Percentiles rank a stretch among this genome's conserved stretches.
Evolutionary conservation across 2,888 invertebrate genomes (phyloP).

Genomic region (Cantharis flavilabris): DNA sequence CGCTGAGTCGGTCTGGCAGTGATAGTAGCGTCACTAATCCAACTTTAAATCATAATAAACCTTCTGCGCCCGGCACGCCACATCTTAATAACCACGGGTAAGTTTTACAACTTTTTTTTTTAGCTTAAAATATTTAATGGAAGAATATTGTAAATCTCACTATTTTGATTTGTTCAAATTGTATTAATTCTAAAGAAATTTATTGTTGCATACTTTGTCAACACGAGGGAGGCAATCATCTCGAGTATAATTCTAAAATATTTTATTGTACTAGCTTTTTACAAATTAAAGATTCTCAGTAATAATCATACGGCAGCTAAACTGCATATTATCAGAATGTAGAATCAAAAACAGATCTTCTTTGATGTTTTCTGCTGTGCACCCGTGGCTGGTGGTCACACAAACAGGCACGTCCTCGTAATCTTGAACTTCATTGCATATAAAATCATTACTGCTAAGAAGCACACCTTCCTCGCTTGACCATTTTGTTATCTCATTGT

Average conservation of each 20-base stretch:
- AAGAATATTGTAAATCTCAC: background rate
- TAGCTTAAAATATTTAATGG: background rate
- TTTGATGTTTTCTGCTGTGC: background rate
- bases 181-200: too few species aligned
- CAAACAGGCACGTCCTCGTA: background rate
- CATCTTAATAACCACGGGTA: constrained; percentile 67
- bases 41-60: constrained; percentile 61
- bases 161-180: background rate
- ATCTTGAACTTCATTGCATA: background rate
- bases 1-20: constrained; percentile 87
- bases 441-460: background rate
- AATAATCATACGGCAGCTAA: background rate
- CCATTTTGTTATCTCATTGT: background rate
- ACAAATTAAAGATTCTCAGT: background rate
- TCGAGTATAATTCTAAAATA: too few species aligned
- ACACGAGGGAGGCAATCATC: too few species aligned
- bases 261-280: background rate
- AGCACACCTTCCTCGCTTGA: background rate
- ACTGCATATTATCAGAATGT: background rate
- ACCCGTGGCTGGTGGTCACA: background rate
- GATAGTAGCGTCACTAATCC: constrained; percentile 84
- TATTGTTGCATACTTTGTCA: too few species aligned
- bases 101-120: constrained; percentile 36
- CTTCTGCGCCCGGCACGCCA: constrained; percentile 68
- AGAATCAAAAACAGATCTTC: background rate